Percentiles rank a stretch among this genome's conserved stretches.
Evolutionary conservation across 2,113 vertebrate genomes (phyloP).

Genomic region (Prinia subflava): DNA sequence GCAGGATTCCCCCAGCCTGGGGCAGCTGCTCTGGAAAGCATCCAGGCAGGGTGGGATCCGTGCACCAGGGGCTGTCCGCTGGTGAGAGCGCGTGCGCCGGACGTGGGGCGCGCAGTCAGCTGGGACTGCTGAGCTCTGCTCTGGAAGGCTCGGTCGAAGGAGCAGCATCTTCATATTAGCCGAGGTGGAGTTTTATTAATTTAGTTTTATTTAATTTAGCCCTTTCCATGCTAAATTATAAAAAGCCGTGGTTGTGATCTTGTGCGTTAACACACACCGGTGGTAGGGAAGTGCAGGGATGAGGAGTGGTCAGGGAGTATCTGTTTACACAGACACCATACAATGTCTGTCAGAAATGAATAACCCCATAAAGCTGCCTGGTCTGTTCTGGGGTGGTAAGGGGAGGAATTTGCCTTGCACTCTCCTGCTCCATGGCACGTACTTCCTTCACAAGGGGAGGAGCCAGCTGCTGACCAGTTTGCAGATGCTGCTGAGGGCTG

Average conservation of each 20-base stretch:
- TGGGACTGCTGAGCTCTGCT: neutral
- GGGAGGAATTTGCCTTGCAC: neutral
- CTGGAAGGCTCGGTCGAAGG: neutral
- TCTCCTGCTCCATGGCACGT: neutral
- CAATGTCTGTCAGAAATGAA: neutral
- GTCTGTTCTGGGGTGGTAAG: neutral
- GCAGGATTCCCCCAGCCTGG: neutral
- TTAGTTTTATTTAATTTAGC: neutral
- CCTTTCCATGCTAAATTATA: neutral
- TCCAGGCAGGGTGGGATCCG: neutral
- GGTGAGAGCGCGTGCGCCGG: neutral
- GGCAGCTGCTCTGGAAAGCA: neutral
- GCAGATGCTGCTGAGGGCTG: neutral
- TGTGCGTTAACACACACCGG: rapidly evolving
- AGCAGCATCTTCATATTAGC: neutral
- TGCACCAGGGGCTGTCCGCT: neutral
- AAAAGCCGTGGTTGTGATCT: neutral
- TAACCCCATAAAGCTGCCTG: neutral
- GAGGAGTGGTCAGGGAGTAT: neutral
- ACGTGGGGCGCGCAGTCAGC: neutral
- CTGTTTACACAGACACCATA: neutral
- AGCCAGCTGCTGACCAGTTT: neutral
- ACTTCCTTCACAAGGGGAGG: neutral
- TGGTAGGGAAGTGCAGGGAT: neutral
- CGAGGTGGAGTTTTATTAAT: neutral